Base-by-base conservation (phyloP, 2,113 vertebrate species). In the Oncorhynchus tshawytscha region DNA sequence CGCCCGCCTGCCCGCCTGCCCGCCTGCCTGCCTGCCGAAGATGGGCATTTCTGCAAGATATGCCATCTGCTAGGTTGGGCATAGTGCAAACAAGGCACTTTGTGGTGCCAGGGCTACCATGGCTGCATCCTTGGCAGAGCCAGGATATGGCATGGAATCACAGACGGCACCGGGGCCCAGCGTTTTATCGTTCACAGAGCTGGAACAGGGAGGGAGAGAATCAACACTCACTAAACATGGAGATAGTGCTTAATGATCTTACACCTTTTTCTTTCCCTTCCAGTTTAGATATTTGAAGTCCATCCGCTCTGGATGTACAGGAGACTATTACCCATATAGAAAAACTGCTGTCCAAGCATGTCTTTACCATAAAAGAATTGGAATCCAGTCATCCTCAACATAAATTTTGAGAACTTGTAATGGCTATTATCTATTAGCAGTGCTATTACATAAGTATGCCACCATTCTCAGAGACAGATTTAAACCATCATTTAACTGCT, bases 331-430 rank as follows among this genome's bases (percentile, higher is more conserved):
- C 4, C 22, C n/a, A 31, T 34, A 67, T 1, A 51, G 76, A 74
- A 64, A 81, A 85, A 87, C 3, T 80, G 85, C 84, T 87, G 81
- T 76, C n/a, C 65, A 79, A 82, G 84, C 88, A 79, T 39, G 16
- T 86, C 74, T 74, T 18, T 73, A 78, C 68, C 83, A 79, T 74
- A 54, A 71, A 82, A 74, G 84, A 86, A 88, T 85, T 88, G 78
- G 77, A 78, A 81, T 81, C 71, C 68, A 70, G 78, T 71, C n/a
- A 13, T 60, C 71, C 71, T 31, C 49, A 60, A 20, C 18, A n/a
- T 72, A 27, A 5, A 27, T 72, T 27, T 70, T 39, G 22, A 71
- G 25, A 7, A 31, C 13, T 71, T 74, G 65, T 74, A 68, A 73
- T 49, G 39, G 39, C 39, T 79, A 67, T 70, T 34, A 70, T 24